Evolutionary conservation across 2,113 vertebrate species (phyloP).

Genomic region (Sander lucioperca): DNA sequence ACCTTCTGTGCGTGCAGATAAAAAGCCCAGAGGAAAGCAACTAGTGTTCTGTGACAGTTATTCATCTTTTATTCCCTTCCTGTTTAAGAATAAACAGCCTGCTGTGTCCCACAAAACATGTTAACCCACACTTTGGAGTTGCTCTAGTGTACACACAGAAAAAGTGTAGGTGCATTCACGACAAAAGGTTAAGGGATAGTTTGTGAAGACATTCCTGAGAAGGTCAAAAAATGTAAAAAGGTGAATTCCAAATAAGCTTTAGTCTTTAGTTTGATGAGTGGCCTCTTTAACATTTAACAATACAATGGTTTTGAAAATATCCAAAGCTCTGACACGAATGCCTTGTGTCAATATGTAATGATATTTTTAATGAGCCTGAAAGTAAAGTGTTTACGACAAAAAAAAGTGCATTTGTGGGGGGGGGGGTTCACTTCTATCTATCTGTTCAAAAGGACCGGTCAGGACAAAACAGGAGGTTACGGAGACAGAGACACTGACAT

Average conservation of each 20-base stretch:
- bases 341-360: slow-evolving; percentile 26
- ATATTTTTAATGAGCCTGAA: slow-evolving; percentile 9
- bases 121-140: slow-evolving; percentile 2
- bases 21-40: slow-evolving; percentile 36
- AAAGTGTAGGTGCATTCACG: slow-evolving; percentile 18
- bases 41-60: background rate
- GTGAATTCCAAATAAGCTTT: slow-evolving; percentile 33
- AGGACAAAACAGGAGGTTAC: slow-evolving; percentile 65
- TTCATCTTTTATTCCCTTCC: slow-evolving; percentile 46
- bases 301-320: background rate
- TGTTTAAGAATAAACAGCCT: slow-evolving; percentile 12
- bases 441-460: slow-evolving; percentile 31
- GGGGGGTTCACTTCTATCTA: background rate
- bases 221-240: slow-evolving; percentile 60
- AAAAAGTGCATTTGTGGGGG: slow-evolving; percentile 1
- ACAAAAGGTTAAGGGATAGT: slow-evolving; percentile 55
- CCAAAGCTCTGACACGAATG: background rate
- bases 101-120: background rate
- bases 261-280: slow-evolving; percentile 31
- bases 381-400: slow-evolving; percentile 30
- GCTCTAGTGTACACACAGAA: slow-evolving; percentile 20
- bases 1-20: background rate
- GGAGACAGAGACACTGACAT: slow-evolving; percentile 22
- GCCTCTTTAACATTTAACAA: slow-evolving; percentile 36
- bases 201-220: slow-evolving; percentile 61